Evolutionary conservation across 2,113 vertebrate genomes (phyloP), one percentile per base, ranked within the genome.

Genomic region (Labeo rohita): DNA sequence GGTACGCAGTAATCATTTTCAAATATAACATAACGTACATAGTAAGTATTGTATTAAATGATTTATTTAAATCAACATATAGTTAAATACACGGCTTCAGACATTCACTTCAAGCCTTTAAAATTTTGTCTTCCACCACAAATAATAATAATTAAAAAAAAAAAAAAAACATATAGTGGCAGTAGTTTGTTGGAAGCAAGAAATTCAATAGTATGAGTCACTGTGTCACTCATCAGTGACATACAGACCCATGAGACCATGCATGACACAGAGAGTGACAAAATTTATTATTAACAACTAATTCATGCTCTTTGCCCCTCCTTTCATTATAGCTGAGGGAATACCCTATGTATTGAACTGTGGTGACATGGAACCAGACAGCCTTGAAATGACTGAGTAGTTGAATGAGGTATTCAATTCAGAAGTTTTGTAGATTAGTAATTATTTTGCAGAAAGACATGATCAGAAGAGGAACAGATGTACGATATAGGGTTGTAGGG

Each of bases 261-360:
- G 77, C 78, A 66, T 89, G 86, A 86, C 85, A 87, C 66, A 84
- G 54, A 83, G 78, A 89, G 70, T 87, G 85, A 85, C 83, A 89
- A 84, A 72, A 65, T 83, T 89, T 87, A 52, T 39, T 50, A 59
- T 43, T 50, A 74, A 79, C 65, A 78, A 79, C 34, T 61, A 79
- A 89, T 84, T 78, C 73, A 87, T 80, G 16, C 79, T 66, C n/a
- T n/a, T 50, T n/a, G 16, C 39, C 63, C 18, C 47, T 80, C 52
- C 61, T 73, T 75, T 84, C 78, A 50, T 45, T 83, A 52, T 86
- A 43, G 75, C 70, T 59, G 45, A 73, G 34, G 81, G 66, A 82
- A 52, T 52, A 36, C 47, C 9, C 75, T 77, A 23, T 50, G 68
- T 45, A 79, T n/a, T 21, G 15, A 9, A 87, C 8, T 21, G 23